phyloP scores from a whole-genome alignment of 1,140 invertebrate species.

The Halictus rubicundus region DNA sequence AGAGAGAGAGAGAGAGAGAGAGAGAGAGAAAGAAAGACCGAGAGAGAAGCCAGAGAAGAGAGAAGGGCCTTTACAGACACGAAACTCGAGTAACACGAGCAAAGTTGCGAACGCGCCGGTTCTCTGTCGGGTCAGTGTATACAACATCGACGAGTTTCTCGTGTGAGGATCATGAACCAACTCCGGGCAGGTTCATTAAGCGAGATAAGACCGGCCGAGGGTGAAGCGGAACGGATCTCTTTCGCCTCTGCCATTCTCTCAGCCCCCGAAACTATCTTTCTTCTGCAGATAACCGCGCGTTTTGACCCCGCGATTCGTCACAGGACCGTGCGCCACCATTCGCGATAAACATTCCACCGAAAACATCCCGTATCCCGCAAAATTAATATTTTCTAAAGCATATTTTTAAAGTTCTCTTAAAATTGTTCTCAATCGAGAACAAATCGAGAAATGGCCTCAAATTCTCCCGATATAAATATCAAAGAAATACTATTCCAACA shows the following conservation, averaged over 20 bases:
- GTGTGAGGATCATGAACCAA: constrained; percentile 37
- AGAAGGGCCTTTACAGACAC: neutral
- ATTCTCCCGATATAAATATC: no score
- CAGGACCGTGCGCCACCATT: neutral
- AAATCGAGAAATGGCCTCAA: no score
- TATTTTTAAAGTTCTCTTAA: no score
- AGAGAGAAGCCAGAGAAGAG: neutral
- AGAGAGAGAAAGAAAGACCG: constrained; percentile 9
- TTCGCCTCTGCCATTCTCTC: constrained; percentile 15
- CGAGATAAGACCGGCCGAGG: constrained; percentile 44
- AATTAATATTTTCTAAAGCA: no score
- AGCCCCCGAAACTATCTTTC: no score
- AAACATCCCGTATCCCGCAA: no score
- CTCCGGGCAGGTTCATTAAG: constrained; percentile 51
- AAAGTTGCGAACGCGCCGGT: constrained; percentile 22
- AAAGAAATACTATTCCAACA: no score
- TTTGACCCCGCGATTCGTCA: neutral
- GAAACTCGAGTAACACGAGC: constrained; percentile 30
- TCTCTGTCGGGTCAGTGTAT: constrained; percentile 39
- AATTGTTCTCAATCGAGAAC: no score
- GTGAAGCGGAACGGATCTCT: constrained; percentile 35
- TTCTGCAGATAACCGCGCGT: neutral
- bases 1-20: neutral
- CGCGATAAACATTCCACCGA: no score
- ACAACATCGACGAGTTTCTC: constrained; percentile 47